Base-by-base conservation (phyloP, 2,888 invertebrate species). In the Lacanobia wlatinum region DNA sequence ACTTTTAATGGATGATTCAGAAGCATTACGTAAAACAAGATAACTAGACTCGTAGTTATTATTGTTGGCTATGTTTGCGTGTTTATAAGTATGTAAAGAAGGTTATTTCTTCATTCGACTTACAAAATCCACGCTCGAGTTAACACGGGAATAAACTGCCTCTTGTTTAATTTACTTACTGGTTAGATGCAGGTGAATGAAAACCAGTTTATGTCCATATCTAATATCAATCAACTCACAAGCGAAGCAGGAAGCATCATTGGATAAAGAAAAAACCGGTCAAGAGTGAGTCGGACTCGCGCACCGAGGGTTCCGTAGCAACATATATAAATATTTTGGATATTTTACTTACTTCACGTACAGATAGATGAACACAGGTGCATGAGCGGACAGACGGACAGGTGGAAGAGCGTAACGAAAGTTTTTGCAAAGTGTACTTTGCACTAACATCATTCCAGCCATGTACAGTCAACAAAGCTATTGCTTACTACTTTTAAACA, bases 161-260 rank as follows among this genome's bases (percentile, higher is more conserved):
- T 87, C 85, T 80, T 80, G 81, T 86, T 83, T 78, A 79, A 79
- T 83, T 79, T 80, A 76, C 74, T 74, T 83, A 74, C 77, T 78
- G 67, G 82, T 75, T 83, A 84, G 83, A 81, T 87, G 87, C 90
- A 91, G 90, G 90, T 89, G 89, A 61, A 63, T 65, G 8, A 83
- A 85, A 87, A 88, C 87, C 84, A 85, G 89, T 92, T 89, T 90
- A 88, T 87, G 85, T 88, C 71, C 82, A 80, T 87, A 86, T 87
- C 86, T 87, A 84, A 87, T 90, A 89, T 91, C 89, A 90, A 90
- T 90, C 90, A 88, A 87, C 87, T 80, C 82, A 85, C 82, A 78
- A 76, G 82, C 81, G 80, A 86, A 90, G 87, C 89, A 93, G 92
- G 93, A 92, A 92, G 90, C 89, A 76, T 68, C 73, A 80, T 59